Evolutionary conservation across 2,113 vertebrate species (phyloP).

Genomic region (Indicator indicator): DNA sequence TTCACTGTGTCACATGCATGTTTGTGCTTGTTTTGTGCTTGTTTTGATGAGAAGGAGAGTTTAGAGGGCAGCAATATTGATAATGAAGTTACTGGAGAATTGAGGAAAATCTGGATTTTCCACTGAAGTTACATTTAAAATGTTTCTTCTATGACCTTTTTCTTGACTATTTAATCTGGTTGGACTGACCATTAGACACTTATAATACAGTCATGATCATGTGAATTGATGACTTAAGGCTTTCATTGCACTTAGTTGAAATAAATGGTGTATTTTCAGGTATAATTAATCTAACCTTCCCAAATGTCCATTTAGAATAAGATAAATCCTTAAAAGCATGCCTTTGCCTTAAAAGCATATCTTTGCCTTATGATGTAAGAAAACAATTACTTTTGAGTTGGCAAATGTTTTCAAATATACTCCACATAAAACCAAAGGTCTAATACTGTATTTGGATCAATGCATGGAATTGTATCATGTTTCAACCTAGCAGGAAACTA

Average conservation of each 20-base stretch:
- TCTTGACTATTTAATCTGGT: background rate
- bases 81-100: background rate
- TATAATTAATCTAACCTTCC: slow-evolving; percentile 1
- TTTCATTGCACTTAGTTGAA: background rate
- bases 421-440: background rate
- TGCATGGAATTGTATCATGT: background rate
- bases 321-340: background rate
- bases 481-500: background rate
- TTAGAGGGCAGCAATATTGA: background rate
- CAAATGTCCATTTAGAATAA: background rate
- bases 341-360: no score
- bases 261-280: background rate
- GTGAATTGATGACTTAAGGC: background rate
- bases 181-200: background rate
- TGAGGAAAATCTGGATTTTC: background rate
- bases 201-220: background rate
- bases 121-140: background rate
- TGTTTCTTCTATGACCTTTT: background rate
- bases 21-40: background rate
- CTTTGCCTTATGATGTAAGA: background rate
- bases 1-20: background rate
- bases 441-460: background rate
- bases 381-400: background rate
- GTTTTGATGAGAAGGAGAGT: background rate
- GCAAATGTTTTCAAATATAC: background rate